A percentile compares a stretch with the other conserved stretches of the same genome.
phyloP scores from a whole-genome alignment of 64 coral and sea anemone genomes.

The Catalaphyllia jardinei region DNA sequence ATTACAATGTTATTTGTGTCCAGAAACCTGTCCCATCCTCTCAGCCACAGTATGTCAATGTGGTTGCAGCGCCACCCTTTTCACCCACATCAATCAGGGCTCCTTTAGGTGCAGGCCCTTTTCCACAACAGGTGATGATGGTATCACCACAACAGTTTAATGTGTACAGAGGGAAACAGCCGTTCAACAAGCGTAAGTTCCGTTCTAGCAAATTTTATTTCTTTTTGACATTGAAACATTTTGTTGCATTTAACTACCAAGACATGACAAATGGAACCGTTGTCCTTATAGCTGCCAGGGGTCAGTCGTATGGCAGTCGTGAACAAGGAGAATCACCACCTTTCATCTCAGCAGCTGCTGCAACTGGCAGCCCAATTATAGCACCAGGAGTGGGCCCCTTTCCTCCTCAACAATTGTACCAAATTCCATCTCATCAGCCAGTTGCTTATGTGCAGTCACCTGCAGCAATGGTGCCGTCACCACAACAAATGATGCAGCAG shows the following conservation, averaged over 20 bases:
- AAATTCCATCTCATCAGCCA: conserved; percentile 2
- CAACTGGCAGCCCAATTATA: conserved; percentile 69
- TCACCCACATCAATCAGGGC: conserved; percentile 15
- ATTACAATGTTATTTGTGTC: neutral
- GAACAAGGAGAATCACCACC: conserved; percentile 36
- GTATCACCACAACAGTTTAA: neutral
- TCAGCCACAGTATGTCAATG: neutral
- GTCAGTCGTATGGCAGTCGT: conserved; percentile 7
- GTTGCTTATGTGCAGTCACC: conserved; percentile 22
- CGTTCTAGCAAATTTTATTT: neutral
- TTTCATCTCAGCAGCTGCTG: conserved; percentile 52
- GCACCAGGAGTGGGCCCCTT: neutral
- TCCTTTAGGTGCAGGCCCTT: neutral
- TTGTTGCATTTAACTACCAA: neutral
- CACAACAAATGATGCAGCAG: conserved; percentile 28
- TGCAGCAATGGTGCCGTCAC: conserved; percentile 8
- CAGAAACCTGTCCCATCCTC: conserved; percentile 1
- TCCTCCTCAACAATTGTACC: conserved; percentile 20
- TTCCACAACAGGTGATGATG: conserved; percentile 11
- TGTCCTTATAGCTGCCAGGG: neutral
- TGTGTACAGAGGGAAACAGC: conserved; percentile 27
- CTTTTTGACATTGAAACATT: neutral
- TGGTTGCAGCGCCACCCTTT: conserved; percentile 2
- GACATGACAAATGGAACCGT: neutral
- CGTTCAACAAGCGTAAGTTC: conserved; percentile 22